These are phyloP conservation scores for Excalfactoria chinensis DNA, from an alignment of 2,113 vertebrate genomes.

Conservation along the genomic window DNA sequence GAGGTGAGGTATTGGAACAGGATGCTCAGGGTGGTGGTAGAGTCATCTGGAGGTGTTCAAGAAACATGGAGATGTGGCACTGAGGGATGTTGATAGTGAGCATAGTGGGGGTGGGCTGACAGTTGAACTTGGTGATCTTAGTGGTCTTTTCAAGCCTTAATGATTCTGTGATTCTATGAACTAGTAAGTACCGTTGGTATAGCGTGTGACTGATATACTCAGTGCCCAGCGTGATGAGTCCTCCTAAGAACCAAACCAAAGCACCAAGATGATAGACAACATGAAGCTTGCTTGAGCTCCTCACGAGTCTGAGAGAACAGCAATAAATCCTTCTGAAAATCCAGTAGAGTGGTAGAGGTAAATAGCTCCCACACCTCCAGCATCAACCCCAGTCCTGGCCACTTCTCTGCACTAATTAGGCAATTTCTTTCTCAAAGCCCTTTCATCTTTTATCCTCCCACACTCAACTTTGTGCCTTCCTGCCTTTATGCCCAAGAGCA, in stretches of 20 bases:
- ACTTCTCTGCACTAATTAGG: neutral
- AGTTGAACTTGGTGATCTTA: too few relatives aligned
- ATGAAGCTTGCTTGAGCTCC: neutral
- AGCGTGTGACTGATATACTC: neutral
- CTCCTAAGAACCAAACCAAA: neutral
- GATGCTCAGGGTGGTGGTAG: too few relatives aligned
- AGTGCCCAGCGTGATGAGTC: neutral
- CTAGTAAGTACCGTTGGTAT: fast-evolving
- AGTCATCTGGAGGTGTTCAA: too few relatives aligned
- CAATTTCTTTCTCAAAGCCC: neutral
- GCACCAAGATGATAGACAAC: neutral
- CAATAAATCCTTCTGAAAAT: neutral
- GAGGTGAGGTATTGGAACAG: too few relatives aligned
- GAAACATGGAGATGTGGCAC: too few relatives aligned
- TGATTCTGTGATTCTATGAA: too few relatives aligned
- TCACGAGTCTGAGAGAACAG: neutral
- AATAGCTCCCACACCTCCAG: neutral
- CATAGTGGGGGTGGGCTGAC: too few relatives aligned
- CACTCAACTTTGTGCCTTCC: neutral
- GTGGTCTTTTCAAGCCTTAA: too few relatives aligned
- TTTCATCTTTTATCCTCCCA: neutral
- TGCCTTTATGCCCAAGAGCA: neutral
- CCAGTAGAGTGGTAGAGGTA: neutral
- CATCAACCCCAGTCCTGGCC: neutral
- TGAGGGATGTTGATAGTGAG: too few relatives aligned